Percentiles rank a stretch among this genome's conserved stretches.
Conservation (phyloP, 2,888 invertebrate genomes). For the Dryomyza anilis region DNA sequence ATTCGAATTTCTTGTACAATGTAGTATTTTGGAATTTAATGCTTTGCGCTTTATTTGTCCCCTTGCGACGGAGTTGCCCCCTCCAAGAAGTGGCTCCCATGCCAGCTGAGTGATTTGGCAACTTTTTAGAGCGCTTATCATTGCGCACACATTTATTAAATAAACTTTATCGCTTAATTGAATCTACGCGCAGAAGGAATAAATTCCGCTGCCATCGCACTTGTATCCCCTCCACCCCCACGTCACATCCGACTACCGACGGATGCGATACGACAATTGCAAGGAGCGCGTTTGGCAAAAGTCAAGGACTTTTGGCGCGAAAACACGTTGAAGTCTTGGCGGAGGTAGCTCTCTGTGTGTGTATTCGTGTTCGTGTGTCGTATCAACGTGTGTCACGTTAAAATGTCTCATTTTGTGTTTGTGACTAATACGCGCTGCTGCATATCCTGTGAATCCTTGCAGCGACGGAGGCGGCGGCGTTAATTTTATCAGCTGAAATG, state of each 20-base stretch:
- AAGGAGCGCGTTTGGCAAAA: no score
- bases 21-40: no score
- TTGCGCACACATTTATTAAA: constrained; percentile 20
- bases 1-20: no score
- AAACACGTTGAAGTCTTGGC: no score
- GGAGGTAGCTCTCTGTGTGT: neutral
- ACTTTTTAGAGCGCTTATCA: neutral
- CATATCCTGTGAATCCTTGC: neutral
- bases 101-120: neutral
- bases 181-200: constrained; percentile 19
- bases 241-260: no score
- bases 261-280: no score
- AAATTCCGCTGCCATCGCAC: neutral
- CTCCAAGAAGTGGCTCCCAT: neutral
- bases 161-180: constrained; percentile 33
- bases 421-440: neutral
- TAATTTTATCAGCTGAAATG: constrained; percentile 14
- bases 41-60: no score
- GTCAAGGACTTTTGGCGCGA: no score
- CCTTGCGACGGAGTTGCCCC: neutral
- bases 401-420: constrained; percentile 11
- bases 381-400: neutral
- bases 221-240: no score
- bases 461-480: neutral
- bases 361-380: neutral